These are phyloP conservation scores for Pao palembangensis DNA, from an alignment of 2,113 vertebrate genomes.

Conservation along the genomic window DNA sequence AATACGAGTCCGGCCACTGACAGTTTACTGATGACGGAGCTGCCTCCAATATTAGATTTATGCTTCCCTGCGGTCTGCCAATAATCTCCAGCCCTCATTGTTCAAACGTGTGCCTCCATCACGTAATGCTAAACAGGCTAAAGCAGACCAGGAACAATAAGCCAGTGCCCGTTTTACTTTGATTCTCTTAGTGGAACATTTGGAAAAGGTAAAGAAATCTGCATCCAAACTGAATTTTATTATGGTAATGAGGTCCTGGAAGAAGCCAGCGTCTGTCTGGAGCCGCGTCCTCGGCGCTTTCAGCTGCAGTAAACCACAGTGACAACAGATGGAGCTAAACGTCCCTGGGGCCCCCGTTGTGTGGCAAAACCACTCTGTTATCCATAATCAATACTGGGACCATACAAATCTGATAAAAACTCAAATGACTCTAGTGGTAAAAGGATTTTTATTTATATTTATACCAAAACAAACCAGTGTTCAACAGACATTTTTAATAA, in stretches of 20 bases:
- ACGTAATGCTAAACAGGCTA: conserved; percentile 43
- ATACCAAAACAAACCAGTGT: too few relatives aligned
- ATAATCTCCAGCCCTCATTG: conserved; percentile 44
- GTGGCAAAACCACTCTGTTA: conserved; percentile 27
- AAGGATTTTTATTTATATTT: too few relatives aligned
- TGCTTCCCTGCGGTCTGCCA: conserved; percentile 50
- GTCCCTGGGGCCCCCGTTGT: conserved; percentile 57
- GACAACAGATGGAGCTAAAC: conserved; percentile 74
- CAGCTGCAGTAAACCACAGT: conserved; percentile 61
- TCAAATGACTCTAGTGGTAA: too few relatives aligned
- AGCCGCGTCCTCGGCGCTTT: conserved; percentile 66
- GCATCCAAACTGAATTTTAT: conserved; percentile 64
- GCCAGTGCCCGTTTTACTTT: conserved; percentile 41
- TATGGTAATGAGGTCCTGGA: conserved; percentile 71
- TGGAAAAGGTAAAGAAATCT: conserved; percentile 51
- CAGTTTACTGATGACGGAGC: conserved; percentile 50
- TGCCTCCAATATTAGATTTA: conserved; percentile 64
- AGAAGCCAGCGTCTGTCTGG: conserved; percentile 42
- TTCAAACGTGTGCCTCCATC: conserved; percentile 44
- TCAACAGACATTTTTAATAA: too few relatives aligned
- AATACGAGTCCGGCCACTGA: conserved; percentile 57
- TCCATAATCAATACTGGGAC: background rate
- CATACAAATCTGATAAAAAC: too few relatives aligned
- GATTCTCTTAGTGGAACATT: conserved; percentile 40
- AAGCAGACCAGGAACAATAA: conserved; percentile 31